phyloP scores from a whole-genome alignment of 92 coral and sea anemone species.

The Nematostella vectensis region DNA sequence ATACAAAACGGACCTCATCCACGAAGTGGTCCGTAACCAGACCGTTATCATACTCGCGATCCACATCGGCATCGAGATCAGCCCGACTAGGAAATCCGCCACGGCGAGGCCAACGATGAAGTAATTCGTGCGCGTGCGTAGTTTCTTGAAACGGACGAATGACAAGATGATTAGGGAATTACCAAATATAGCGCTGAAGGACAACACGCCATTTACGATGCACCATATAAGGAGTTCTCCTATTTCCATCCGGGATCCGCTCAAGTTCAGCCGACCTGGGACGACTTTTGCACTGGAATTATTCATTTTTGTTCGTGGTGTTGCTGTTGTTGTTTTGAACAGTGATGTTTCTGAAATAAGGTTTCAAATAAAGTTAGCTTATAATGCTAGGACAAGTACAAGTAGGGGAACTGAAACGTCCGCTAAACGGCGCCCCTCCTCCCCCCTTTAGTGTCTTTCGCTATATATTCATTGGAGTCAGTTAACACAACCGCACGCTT shows the following conservation, averaged over 20 bases:
- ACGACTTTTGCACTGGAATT: too few species aligned
- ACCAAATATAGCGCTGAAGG: slow-evolving; percentile 24
- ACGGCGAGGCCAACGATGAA: slow-evolving; percentile 31
- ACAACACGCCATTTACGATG: slow-evolving; percentile 20
- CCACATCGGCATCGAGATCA: slow-evolving; percentile 45
- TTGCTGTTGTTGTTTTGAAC: too few species aligned
- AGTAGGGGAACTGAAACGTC: too few species aligned
- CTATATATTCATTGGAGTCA: too few species aligned
- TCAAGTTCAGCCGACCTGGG: too few species aligned
- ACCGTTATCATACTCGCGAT: slow-evolving; percentile 39
- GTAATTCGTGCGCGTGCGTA: slow-evolving; percentile 38
- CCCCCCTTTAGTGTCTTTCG: too few species aligned
- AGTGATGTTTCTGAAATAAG: too few species aligned
- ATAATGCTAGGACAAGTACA: too few species aligned
- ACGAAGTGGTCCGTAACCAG: slow-evolving; percentile 39
- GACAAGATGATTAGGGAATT: slow-evolving; percentile 27
- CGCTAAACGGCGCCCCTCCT: too few species aligned
- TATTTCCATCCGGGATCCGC: slow-evolving; percentile 12
- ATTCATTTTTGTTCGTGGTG: too few species aligned
- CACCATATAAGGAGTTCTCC: slow-evolving; percentile 27
- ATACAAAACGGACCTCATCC: slow-evolving; percentile 40
- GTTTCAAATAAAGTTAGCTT: too few species aligned
- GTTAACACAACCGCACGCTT: too few species aligned
- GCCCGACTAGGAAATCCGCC: slow-evolving; percentile 31
- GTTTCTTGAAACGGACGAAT: slow-evolving; percentile 20